These are phyloP conservation scores for Drosophila simulans DNA, from an alignment of 1,140 invertebrate genomes.

Conservation along the genomic window DNA sequence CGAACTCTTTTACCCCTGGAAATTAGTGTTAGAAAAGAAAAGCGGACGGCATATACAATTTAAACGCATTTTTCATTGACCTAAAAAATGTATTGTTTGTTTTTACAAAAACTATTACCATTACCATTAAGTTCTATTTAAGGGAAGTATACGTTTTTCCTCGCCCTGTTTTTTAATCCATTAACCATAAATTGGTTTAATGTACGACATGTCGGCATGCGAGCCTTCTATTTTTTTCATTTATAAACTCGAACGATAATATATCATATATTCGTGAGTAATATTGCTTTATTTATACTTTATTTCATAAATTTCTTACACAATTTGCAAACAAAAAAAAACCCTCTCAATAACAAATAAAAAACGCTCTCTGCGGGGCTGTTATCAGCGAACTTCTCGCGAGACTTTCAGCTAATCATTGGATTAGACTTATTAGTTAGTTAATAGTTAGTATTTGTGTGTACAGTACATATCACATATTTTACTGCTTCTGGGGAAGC, in stretches of 20 bases:
- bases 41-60: too few species aligned
- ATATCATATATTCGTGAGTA: too few species aligned
- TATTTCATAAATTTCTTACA: background rate
- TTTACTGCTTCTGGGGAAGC: slow-evolving; percentile 1
- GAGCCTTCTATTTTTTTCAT: background rate
- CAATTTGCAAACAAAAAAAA: background rate
- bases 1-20: too few species aligned
- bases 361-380: background rate
- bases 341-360: background rate
- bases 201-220: slow-evolving; percentile 21
- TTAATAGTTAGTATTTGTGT: background rate
- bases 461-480: background rate
- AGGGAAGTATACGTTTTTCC: background rate
- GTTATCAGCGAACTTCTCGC: background rate
- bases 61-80: background rate
- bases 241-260: background rate
- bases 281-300: too few species aligned
- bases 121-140: background rate
- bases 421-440: too few species aligned
- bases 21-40: too few species aligned
- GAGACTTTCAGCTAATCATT: background rate
- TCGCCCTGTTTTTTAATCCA: background rate
- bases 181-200: slow-evolving; percentile 15
- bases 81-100: background rate
- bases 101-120: background rate